Percentiles rank a stretch among this genome's conserved stretches.
phyloP scores from a whole-genome alignment of 2,797 vertebrate genomes.

The Rachycentron canadum region DNA sequence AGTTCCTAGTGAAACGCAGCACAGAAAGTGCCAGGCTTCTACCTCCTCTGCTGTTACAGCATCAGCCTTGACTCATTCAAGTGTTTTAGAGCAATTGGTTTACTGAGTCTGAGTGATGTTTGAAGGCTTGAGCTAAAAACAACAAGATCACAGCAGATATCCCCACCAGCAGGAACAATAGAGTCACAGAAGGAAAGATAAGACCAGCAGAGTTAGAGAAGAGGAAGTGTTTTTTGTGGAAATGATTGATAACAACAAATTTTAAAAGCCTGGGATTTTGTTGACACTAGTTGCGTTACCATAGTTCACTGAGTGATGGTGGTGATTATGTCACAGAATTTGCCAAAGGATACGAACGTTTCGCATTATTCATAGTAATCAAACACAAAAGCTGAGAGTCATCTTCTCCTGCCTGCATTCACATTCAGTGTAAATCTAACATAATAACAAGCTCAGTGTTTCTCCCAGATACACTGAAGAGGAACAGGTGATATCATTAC shows the following conservation, averaged over 20 bases:
- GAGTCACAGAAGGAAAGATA: not conserved
- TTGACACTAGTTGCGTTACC: not conserved
- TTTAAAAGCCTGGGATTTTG: not conserved
- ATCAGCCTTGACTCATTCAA: not conserved
- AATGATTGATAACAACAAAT: not conserved
- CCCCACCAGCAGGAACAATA: not conserved
- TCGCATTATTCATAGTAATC: not conserved
- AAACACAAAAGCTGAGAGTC: not conserved
- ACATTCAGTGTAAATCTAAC: slow-evolving; percentile 1
- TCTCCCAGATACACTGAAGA: not conserved
- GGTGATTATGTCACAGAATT: not conserved
- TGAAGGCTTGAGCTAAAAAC: slow-evolving; percentile 1
- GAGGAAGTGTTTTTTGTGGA: not conserved
- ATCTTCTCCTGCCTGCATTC: not conserved
- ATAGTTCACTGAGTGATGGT: not conserved
- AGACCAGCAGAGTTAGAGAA: not conserved
- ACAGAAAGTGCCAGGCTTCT: not conserved
- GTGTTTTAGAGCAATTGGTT: not conserved
- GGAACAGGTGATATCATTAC: slow-evolving; percentile 22
- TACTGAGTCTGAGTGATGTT: slow-evolving; percentile 4
- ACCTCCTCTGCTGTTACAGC: not conserved
- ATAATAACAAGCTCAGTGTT: not conserved
- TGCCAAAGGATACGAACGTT: not conserved
- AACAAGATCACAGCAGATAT: not conserved
- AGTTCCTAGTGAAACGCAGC: not conserved